Conservation (phyloP, 2,113 vertebrate species). For the Calyptommatus sinebrachiatus region DNA sequence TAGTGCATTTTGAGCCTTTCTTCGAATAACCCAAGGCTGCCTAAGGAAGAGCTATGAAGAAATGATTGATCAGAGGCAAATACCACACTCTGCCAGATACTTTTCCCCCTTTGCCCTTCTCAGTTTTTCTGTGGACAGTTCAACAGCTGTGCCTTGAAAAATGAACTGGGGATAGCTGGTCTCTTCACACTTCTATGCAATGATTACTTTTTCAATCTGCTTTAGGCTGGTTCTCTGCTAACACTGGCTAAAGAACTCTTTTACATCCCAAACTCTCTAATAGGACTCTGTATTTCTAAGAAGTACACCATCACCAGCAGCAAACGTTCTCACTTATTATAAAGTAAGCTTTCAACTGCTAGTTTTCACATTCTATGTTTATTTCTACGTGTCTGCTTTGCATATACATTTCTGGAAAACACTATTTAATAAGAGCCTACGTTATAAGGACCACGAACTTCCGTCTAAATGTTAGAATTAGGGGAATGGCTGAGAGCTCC, state of each 20-base stretch:
- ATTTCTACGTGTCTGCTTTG: not conserved
- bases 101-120: constrained; percentile 17
- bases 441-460: no score
- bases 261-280: constrained; percentile 47
- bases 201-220: constrained; percentile 24
- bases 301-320: no score
- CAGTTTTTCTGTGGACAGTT: constrained; percentile 28
- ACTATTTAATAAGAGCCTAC: no score
- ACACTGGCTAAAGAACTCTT: constrained; percentile 45
- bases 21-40: not conserved
- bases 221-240: constrained; percentile 42
- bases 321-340: no score
- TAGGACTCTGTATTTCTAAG: not conserved
- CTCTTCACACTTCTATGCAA: constrained; percentile 62
- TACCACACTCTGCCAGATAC: constrained; percentile 13
- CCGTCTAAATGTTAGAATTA: no score
- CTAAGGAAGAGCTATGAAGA: not conserved
- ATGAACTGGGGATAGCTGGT: constrained; percentile 28
- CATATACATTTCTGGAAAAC: not conserved
- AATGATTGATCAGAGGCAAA: constrained; percentile 31
- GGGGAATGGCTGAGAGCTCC: no score
- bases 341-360: not conserved
- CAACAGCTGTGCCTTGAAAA: constrained; percentile 39
- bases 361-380: not conserved
- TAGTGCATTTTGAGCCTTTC: no score